Conservation (phyloP, 2,888 invertebrate species). For the Prosapia bicincta region DNA sequence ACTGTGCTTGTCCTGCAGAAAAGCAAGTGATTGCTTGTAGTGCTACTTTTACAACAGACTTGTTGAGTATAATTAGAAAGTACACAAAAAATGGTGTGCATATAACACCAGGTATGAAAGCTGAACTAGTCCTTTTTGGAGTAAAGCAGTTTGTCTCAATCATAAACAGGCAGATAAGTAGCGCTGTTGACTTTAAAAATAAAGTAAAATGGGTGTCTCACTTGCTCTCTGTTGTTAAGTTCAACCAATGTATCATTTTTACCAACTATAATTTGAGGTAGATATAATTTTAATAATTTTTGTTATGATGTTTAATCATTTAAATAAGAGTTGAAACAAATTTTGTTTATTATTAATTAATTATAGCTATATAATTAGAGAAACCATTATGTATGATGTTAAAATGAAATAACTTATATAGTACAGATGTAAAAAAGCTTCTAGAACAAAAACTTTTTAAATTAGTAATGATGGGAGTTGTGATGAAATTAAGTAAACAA, state of each 20-base stretch:
- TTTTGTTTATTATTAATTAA: too few species aligned
- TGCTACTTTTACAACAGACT: constrained; percentile 82
- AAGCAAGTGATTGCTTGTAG: constrained; percentile 92
- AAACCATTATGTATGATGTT: too few species aligned
- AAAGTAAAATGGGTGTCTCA: constrained; percentile 62
- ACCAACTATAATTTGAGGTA: constrained; percentile 77
- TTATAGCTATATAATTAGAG: too few species aligned
- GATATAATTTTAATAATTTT: constrained; percentile 34
- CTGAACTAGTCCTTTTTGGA: constrained; percentile 66
- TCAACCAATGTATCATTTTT: constrained; percentile 90
- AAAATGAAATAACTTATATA: too few species aligned
- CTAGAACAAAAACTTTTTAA: too few species aligned
- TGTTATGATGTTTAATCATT: too few species aligned
- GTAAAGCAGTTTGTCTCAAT: constrained; percentile 71
- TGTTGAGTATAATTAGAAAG: constrained; percentile 65
- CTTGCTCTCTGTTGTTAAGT: constrained; percentile 68
- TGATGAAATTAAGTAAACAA: too few species aligned
- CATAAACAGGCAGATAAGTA: constrained; percentile 56
- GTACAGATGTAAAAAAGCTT: too few species aligned
- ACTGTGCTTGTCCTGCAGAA: constrained; percentile 63
- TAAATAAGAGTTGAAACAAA: too few species aligned
- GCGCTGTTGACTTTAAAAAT: constrained; percentile 62
- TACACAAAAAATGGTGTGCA: constrained; percentile 78
- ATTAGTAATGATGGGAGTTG: too few species aligned
- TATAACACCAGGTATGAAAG: constrained; percentile 59